A percentile compares a stretch with the other conserved stretches of the same genome.
phyloP scores from a whole-genome alignment of 1,140 invertebrate genomes.

The Drosophila lowei region DNA sequence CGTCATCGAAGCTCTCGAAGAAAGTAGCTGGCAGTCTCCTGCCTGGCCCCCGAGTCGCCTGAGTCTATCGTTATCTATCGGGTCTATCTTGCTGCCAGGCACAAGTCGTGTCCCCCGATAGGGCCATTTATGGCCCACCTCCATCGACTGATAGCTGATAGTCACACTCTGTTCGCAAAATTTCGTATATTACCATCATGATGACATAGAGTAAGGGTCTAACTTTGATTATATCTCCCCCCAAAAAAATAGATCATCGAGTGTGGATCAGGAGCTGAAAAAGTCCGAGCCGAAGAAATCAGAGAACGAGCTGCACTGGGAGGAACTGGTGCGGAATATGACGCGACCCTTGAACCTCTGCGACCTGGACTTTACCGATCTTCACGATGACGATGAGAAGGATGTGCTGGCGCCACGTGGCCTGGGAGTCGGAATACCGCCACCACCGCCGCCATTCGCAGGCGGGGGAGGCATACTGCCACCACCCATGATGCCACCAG shows the following conservation, averaged over 20 bases:
- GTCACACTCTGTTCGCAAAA: conserved; percentile 6
- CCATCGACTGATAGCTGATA: conserved; percentile 3
- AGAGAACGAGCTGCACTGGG: conserved; percentile 97
- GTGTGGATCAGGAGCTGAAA: conserved; percentile 85
- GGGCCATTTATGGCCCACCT: conserved; percentile 28
- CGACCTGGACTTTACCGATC: conserved; percentile 98
- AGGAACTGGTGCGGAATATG: conserved; percentile 92
- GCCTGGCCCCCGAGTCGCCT: background rate
- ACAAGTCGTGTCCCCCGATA: conserved; percentile 28
- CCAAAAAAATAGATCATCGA: conserved; percentile 68
- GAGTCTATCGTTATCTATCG: conserved; percentile 11
- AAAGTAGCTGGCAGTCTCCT: conserved; percentile 12
- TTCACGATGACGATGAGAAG: conserved; percentile 91
- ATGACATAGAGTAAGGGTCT: background rate
- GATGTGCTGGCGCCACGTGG: conserved; percentile 86
- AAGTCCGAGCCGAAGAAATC: conserved; percentile 89
- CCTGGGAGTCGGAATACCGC: conserved; percentile 87
- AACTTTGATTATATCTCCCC: background rate
- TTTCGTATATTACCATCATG: conserved; percentile 14
- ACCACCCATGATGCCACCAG: conserved; percentile 82
- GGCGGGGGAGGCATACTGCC: conserved; percentile 73
- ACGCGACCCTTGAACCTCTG: conserved; percentile 94
- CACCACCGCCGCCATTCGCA: conserved; percentile 86
- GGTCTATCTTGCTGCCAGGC: conserved; percentile 53
- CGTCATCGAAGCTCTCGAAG: conserved; percentile 33